These are phyloP conservation scores for Ginglymostoma cirratum DNA, from an alignment of 2,113 vertebrate species.

Conservation along the genomic window DNA sequence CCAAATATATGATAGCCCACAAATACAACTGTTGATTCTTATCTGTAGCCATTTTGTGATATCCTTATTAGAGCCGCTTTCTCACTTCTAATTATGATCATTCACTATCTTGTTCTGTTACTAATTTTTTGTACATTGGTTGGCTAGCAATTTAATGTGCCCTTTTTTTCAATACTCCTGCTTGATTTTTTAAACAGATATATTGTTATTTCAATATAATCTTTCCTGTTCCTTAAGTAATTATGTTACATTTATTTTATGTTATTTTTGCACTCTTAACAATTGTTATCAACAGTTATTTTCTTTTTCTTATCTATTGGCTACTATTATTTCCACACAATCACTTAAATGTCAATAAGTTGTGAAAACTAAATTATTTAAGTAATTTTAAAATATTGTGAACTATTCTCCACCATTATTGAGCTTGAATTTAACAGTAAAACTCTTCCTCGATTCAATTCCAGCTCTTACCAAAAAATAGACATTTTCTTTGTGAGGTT, in stretches of 20 bases:
- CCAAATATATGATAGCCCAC: not conserved
- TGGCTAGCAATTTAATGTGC: not conserved
- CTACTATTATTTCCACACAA: not conserved
- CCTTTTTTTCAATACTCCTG: not conserved
- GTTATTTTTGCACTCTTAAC: not conserved
- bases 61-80: not conserved
- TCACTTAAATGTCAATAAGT: not conserved
- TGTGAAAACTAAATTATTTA: not conserved
- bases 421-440: not conserved
- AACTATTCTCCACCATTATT: not conserved
- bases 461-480: conserved; percentile 75
- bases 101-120: not conserved
- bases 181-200: not conserved
- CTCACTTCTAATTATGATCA: not conserved
- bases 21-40: not conserved
- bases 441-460: conserved; percentile 26
- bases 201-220: not conserved
- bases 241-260: not conserved
- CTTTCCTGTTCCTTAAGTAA: not conserved
- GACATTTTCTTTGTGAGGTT: conserved; percentile 68
- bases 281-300: not conserved
- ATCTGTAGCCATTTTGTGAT: not conserved
- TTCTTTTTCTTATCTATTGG: not conserved
- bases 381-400: not conserved
- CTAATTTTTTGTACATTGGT: not conserved